Evolutionary conservation across 2,113 vertebrate genomes (phyloP), one percentile per base, ranked within the genome.

Genomic region (Heptranchias perlo): DNA sequence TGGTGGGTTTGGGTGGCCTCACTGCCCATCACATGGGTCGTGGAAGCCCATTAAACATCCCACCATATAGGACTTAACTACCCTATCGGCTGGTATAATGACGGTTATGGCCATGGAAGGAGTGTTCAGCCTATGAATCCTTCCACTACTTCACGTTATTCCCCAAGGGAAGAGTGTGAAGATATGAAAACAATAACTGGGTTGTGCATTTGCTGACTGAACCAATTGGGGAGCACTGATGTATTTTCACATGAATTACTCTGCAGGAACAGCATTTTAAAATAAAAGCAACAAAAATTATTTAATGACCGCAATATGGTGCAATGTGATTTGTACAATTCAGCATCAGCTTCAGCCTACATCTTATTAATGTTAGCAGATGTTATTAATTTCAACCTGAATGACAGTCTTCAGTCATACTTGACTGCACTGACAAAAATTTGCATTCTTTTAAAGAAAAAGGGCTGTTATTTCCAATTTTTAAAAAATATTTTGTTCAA

Each of bases 401-500:
- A 54, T 89, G 49, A 8, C 16, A 62, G 58, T 39, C 35, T 62
- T 93, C 58, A 39, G 35, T 93, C n/a, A 0, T 93, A 18, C 7
- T 18, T 93, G 52, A 61, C 54, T 61, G 54, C 52, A 61, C 14
- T n/a, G n/a, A 39, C 58, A 93, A 93, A 58, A 92, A 93, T 2
- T 39, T 35, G 11, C 54, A 3, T n/a, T 61, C 18, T 87, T 58
- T 23, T 92, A 35, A 62, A 39, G 7, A 10, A 21, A 92, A 39
- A 21, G 7, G 62, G 16, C 64, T 67, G 2, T 95, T 52, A 95
- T 49, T 69, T 95, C 65, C 94, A 69, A 67, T 73, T 73, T 65
- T 13, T 49, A 49, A 39, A 52, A 87, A 93, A 64, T 93, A 39
- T 64, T 93, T 54, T 91, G 87, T 52, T 91, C 52, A 93, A 93